Evolutionary conservation across 2,113 vertebrate species (phyloP), one percentile per base, ranked within the genome.

Genomic region (Lamprotornis superbus): DNA sequence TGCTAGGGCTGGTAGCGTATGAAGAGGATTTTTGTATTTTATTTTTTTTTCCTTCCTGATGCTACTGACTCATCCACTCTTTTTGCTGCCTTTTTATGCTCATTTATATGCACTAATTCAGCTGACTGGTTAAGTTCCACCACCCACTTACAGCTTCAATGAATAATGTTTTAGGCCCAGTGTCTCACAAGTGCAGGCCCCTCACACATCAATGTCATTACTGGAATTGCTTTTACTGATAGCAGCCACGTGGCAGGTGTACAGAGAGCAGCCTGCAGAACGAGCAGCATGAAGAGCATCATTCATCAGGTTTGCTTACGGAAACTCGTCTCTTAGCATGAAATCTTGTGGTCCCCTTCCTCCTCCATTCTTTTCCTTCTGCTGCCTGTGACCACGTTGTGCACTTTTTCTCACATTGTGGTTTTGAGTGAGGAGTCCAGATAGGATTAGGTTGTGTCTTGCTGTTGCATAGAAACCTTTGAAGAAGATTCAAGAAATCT

Each of bases 201-300:
- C 84, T 95, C 93, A 94, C 93, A 77, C 67, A 91, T 95, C 93
- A 91, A 30, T 93, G 94, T 89, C 91, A 59, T 74, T 96, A 40
- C 67, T 79, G 53, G 78, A 91, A 94, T 90, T 97, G 53, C 81
- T 95, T 95, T 91, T 63, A 53, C 90, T 92, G 95, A 86, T 90
- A 94, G 94, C 50, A 87, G 84, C 47, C 91, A 59, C 16, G 33
- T 89, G 84, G 87, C 82, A 83, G 81, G 75, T 95, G 27, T 50
- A 50, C 67, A 73, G 82, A 85, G 67, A 87, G 82, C 57, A 86
- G 86, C 42, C 64, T 86, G 86, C 83, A 89, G 80, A 95, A 83
- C 0, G 5, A 95, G 91, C 60, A 84, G 73, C 56, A 33, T 16
- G 70, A 83, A 60, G 61, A 94, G 49, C 70, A 55, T 83, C 39